These are phyloP conservation scores for Euglossa dilemma DNA, from an alignment of 1,140 invertebrate genomes.

Conservation along the genomic window DNA sequence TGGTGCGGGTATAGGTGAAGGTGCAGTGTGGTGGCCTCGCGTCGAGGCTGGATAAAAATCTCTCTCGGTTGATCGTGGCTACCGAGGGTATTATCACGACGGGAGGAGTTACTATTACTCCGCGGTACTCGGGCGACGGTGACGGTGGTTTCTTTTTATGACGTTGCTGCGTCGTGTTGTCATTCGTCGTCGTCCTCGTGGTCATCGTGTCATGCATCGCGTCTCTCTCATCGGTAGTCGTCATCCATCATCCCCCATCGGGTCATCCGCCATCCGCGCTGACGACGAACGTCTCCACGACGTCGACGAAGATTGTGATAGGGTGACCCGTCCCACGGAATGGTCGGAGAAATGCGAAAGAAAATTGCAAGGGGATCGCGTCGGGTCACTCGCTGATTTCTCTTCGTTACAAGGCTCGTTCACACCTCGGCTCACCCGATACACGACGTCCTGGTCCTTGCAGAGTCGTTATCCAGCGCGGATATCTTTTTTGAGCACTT, in stretches of 20 bases:
- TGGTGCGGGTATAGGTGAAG: slow-evolving; percentile 77
- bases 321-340: slow-evolving; percentile 60
- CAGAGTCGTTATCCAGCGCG: background rate
- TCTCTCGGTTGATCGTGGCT: slow-evolving; percentile 59
- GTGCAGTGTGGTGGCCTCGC: slow-evolving; percentile 75
- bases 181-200: slow-evolving; percentile 58
- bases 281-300: slow-evolving; percentile 68
- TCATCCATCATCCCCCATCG: slow-evolving; percentile 17
- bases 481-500: slow-evolving; percentile 4
- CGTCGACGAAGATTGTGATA: slow-evolving; percentile 79
- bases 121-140: slow-evolving; percentile 64
- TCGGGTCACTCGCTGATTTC: slow-evolving; percentile 72
- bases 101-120: slow-evolving; percentile 1
- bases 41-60: slow-evolving; percentile 59
- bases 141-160: slow-evolving; percentile 69
- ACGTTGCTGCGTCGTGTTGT: slow-evolving; percentile 70
- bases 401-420: slow-evolving; percentile 71
- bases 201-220: slow-evolving; percentile 36
- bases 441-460: background rate
- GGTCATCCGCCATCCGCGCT: slow-evolving; percentile 30
- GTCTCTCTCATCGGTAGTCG: slow-evolving; percentile 51
- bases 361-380: slow-evolving; percentile 27
- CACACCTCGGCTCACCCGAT: slow-evolving; percentile 64
- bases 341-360: background rate
- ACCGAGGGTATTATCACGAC: slow-evolving; percentile 50